Evolutionary conservation across 2,113 vertebrate species (phyloP).

Genomic region (Tenrec ecaudatus): DNA sequence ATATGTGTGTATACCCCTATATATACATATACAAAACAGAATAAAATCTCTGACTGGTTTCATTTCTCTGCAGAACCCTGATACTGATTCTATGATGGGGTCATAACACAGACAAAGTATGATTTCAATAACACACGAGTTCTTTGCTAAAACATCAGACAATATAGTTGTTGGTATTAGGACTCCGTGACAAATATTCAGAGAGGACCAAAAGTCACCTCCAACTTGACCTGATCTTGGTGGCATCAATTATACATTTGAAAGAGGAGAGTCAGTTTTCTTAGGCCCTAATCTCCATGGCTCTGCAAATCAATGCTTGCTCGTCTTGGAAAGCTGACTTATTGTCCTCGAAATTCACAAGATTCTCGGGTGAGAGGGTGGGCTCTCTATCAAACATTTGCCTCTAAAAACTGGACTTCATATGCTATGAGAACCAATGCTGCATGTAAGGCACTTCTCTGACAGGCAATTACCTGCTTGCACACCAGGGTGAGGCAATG

Average conservation of each 20-base stretch:
- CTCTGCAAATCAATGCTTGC: background rate
- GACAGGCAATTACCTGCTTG: slow-evolving; percentile 49
- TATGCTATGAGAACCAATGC: background rate
- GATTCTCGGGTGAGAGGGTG: background rate
- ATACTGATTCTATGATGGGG: background rate
- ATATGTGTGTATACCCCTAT: no score
- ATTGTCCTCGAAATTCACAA: background rate
- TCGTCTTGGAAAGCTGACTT: slow-evolving; percentile 30
- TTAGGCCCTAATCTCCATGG: background rate
- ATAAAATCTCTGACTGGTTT: background rate
- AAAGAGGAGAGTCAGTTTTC: slow-evolving; percentile 33
- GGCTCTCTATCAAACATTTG: slow-evolving; percentile 10
- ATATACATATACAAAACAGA: background rate
- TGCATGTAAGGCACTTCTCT: slow-evolving; percentile 35
- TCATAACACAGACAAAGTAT: background rate
- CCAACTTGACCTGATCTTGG: slow-evolving; percentile 9
- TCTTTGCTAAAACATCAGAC: background rate
- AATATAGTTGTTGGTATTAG: background rate
- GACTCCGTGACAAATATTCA: background rate
- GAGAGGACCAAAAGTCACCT: background rate
- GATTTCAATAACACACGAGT: background rate
- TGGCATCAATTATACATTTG: slow-evolving; percentile 24
- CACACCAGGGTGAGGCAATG: background rate
- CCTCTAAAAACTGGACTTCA: slow-evolving; percentile 20
- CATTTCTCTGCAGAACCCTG: background rate